These are phyloP conservation scores for Drosophila rhopaloa DNA, from an alignment of 1,140 invertebrate species.

Conservation along the genomic window DNA sequence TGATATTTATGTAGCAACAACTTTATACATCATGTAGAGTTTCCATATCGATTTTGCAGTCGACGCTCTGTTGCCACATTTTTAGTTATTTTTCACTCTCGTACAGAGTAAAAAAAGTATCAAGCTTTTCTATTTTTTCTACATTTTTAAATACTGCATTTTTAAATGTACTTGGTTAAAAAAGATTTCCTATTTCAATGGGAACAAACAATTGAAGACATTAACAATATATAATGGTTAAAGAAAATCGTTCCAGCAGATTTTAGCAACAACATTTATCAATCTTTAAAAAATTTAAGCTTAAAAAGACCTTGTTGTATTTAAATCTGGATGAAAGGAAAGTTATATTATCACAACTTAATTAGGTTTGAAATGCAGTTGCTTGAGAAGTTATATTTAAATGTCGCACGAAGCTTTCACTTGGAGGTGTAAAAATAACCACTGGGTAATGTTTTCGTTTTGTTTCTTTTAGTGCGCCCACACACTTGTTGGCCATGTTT, in stretches of 20 bases:
- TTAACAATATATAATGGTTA: no score
- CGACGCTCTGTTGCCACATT: slow-evolving; percentile 31
- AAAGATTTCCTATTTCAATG: no score
- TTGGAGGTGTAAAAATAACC: background rate
- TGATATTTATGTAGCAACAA: slow-evolving; percentile 80
- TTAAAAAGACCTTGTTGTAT: no score
- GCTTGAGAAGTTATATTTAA: background rate
- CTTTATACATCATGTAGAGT: slow-evolving; percentile 74
- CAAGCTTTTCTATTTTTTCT: background rate
- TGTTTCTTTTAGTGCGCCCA: slow-evolving; percentile 23
- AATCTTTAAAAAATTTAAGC: no score
- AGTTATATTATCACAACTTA: no score
- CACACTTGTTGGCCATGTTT: slow-evolving; percentile 75
- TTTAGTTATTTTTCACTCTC: slow-evolving; percentile 61
- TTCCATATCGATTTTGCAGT: slow-evolving; percentile 69
- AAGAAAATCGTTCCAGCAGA: no score
- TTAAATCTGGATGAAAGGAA: no score
- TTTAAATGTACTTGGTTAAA: no score
- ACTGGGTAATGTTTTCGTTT: no score
- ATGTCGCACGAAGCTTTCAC: background rate
- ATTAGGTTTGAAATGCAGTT: no score
- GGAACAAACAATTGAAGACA: no score
- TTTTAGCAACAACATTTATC: no score
- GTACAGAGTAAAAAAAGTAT: slow-evolving; percentile 1
- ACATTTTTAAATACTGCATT: background rate